Percentiles rank a stretch among this genome's conserved stretches.
Conservation (phyloP, 1,140 invertebrate genomes). For the Spodoptera frugiperda region DNA sequence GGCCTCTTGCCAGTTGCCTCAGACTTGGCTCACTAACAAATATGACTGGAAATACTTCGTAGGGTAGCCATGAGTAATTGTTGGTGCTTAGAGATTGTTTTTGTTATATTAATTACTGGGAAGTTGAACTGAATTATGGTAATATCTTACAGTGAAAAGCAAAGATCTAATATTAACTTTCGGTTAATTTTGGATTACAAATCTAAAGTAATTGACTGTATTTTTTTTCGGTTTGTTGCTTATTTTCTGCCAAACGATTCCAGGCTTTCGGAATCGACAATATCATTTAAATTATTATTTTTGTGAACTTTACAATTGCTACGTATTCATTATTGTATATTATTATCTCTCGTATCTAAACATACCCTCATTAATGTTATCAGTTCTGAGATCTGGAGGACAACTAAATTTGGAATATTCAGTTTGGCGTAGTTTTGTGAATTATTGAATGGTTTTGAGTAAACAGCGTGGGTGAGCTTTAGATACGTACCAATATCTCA, state of each 20-base stretch:
- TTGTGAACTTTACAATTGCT: too few species aligned
- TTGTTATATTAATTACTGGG: neutral
- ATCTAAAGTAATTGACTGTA: too few species aligned
- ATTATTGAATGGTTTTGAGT: conserved; percentile 37
- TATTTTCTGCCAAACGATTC: too few species aligned
- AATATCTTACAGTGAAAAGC: too few species aligned
- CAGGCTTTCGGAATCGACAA: too few species aligned
- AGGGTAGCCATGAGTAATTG: conserved; percentile 13
- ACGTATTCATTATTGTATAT: neutral
- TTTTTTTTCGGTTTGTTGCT: too few species aligned
- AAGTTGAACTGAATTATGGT: neutral
- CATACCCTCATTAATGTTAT: conserved; percentile 3
- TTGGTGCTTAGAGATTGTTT: neutral
- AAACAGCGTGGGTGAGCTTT: neutral
- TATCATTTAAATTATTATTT: too few species aligned
- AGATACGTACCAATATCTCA: neutral
- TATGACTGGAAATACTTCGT: conserved; percentile 55
- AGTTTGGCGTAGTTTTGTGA: conserved; percentile 13
- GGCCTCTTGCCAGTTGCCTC: conserved; percentile 68
- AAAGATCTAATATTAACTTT: too few species aligned
- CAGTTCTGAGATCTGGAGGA: neutral
- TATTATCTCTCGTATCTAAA: neutral
- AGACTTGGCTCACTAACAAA: conserved; percentile 68
- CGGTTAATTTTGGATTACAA: too few species aligned
- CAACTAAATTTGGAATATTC: neutral